Evolutionary conservation across 1,140 invertebrate genomes (phyloP), one percentile per base, ranked within the genome.

Genomic region (Dreissena polymorpha): DNA sequence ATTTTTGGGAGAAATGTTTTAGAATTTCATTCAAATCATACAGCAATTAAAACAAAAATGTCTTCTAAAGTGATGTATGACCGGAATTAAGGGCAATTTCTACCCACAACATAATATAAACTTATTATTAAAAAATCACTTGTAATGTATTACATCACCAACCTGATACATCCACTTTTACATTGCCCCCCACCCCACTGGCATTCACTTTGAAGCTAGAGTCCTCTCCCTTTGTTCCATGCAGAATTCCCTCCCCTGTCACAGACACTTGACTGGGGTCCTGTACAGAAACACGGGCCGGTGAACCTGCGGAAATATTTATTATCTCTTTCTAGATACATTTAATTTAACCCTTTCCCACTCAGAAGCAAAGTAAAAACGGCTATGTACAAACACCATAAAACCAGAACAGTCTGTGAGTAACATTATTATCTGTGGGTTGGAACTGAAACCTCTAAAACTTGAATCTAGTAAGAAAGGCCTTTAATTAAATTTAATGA

Each of bases 161-260:
- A 94, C 94, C 93, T 87, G 91, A 91, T 21, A 95, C 90, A 50
- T 86, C 87, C n/a, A 94, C 93, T 79, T 92, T 92, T 23, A 94
- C 88, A 27, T 94, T 92, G 21, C 88, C 86, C 6, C 92, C 91
- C 10, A 92, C 76, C 25, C 93, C 93, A 27, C 92, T 91, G n/a
- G 94, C 92, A 87, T 95, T 93, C 23, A 96, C 93, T 78, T 94
- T 94, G 87, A 96, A 95, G 60, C 92, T 92, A 49, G 95, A 95
- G 8, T 93, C 93, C 55, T 93, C 93, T 49, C 95, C 95, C 64
- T 94, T 92, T 64, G 94, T 93, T 5, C 95, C 95, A 79, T 93
- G 91, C 53, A 93, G 94, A 12, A 95, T 88, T 10, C 95, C 95
- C 81, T 95, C 95, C 5, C 95, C 92, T 69, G 89, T 84, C 27